Evolutionary conservation across 2,113 vertebrate genomes (phyloP), one percentile per base, ranked within the genome.

Genomic region (Vulpes vulpes): DNA sequence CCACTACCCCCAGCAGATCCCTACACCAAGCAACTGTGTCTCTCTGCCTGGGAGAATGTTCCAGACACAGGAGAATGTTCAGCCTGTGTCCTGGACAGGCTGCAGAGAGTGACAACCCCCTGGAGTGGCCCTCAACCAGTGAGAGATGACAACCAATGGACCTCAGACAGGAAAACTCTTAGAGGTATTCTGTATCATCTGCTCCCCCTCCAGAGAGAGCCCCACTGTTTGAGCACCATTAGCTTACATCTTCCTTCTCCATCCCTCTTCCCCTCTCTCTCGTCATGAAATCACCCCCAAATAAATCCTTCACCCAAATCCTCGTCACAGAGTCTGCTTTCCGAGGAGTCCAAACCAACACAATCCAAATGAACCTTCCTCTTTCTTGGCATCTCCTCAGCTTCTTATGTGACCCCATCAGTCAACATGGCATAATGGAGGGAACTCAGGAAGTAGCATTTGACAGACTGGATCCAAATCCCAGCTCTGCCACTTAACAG

Each of bases 221-320:
- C 6, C 8, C 22, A 51, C 38, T 11, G n/a, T 17, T 4, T 2
- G 30, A 38, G 53, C 4, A 3, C 27, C 0, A 3, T 17, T 5
- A 55, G 43, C 43, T 49, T 27, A 17, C 43, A 51, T 15, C 27
- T 17, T 78, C 74, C 65, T 17, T 74, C 71, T 8, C 10, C 22
- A 1, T 55, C 38, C 43, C 84, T 67, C 38, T 38, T 22, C 7
- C 16, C 83, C 11, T 38, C 19, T 9, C 23, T n/a, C 4, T 65
- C 67, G 5, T 43, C 15, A 2, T 6, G 20, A 19, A 22, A 20
- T n/a, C 12, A 17, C 59, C 20, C 35, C 30, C 23, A 82, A 35
- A 23, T 19, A 57, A 95, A 49, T 4, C 38, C 19, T 62, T 55
- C 23, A 53, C 59, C 73, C 80, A 81, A 89, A 49, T 15, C 83